Evolutionary conservation across 1,140 invertebrate genomes (phyloP).

Genomic region (Cotesia chilonis): DNA sequence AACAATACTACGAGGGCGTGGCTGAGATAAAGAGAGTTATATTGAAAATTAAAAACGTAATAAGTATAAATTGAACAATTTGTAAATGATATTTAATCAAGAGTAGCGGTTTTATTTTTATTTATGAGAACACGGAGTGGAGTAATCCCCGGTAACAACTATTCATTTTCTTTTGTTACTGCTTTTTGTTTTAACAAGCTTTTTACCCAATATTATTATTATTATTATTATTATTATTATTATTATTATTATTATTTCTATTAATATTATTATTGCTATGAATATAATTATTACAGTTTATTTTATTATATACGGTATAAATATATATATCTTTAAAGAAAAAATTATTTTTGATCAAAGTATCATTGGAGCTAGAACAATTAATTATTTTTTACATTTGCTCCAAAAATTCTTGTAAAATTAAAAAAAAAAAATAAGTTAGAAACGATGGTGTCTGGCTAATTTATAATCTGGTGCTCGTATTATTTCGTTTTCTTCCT

Average conservation of each 20-base stretch:
- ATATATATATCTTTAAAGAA: constrained; percentile 31
- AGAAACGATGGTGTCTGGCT: neutral
- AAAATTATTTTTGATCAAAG: constrained; percentile 33
- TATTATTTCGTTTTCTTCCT: constrained; percentile 16
- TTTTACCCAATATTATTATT: constrained; percentile 6
- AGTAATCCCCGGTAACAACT: constrained; percentile 33
- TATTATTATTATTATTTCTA: constrained; percentile 6
- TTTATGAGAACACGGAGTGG: constrained; percentile 1
- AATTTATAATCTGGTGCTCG: constrained; percentile 11
- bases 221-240: constrained; percentile 13
- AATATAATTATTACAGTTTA: constrained; percentile 47
- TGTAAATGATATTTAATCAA: constrained; percentile 25
- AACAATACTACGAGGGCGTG: constrained; percentile 1
- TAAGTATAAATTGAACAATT: constrained; percentile 19
- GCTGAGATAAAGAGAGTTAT: constrained; percentile 15
- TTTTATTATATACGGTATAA: constrained; percentile 49
- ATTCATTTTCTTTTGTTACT: constrained; percentile 31
- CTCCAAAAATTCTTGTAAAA: constrained; percentile 40
- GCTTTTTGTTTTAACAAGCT: constrained; percentile 38
- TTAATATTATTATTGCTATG: constrained; percentile 33
- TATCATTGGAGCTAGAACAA: constrained; percentile 29
- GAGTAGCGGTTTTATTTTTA: constrained; percentile 16
- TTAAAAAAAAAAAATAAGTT: too few relatives aligned
- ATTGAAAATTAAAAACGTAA: constrained; percentile 5
- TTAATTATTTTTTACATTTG: constrained; percentile 37